These are phyloP conservation scores for Thalassarche chlororhynchos DNA, from an alignment of 2,113 vertebrate species.

Conservation along the genomic window DNA sequence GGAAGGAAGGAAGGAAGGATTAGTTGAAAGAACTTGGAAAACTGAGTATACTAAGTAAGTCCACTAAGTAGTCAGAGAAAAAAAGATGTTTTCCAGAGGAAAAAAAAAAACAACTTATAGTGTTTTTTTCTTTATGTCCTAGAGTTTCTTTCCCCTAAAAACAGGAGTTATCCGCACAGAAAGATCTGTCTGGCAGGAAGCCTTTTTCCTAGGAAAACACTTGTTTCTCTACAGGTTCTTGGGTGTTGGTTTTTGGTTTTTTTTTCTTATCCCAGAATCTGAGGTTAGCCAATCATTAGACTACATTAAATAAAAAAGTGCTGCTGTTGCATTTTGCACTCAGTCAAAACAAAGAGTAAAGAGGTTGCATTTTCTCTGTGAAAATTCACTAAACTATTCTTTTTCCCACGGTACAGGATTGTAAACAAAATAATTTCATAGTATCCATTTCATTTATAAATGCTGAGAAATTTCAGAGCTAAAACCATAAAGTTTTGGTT, in stretches of 20 bases:
- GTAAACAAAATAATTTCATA: neutral
- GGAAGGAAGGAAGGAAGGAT: too few species aligned
- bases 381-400: neutral
- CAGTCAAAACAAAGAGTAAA: neutral
- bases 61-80: neutral
- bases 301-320: neutral
- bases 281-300: neutral
- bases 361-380: neutral
- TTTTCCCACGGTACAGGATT: neutral
- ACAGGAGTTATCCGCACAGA: neutral
- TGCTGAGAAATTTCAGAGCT: neutral
- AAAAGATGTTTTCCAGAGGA: neutral
- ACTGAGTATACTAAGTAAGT: neutral
- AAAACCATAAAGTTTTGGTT: neutral
- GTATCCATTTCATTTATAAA: neutral
- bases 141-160: neutral
- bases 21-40: neutral
- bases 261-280: neutral
- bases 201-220: neutral
- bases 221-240: neutral
- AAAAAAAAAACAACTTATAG: rapidly evolving
- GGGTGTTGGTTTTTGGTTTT: neutral
- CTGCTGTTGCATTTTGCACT: neutral
- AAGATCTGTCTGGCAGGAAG: neutral
- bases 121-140: neutral